Conservation (phyloP, 2,888 invertebrate species). For the Chesias legatella region DNA sequence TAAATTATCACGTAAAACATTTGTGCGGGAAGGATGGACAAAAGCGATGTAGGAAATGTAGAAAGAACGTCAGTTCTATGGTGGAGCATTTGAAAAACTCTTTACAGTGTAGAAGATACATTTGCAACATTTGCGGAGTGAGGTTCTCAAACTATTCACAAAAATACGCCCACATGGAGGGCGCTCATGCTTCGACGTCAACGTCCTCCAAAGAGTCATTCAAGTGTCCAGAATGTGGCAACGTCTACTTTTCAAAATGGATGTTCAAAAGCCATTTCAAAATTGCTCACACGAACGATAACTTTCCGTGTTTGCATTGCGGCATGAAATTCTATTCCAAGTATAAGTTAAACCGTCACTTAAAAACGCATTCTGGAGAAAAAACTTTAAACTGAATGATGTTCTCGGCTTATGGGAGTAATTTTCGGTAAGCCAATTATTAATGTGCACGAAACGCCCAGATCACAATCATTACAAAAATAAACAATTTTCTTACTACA, state of each 20-base stretch:
- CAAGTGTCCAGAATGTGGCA: slow-evolving; percentile 48
- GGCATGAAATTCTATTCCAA: slow-evolving; percentile 63
- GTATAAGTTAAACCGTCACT: slow-evolving; percentile 63
- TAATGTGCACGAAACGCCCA: too few species aligned
- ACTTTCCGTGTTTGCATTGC: slow-evolving; percentile 47
- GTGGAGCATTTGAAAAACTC: slow-evolving; percentile 44
- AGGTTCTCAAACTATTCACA: slow-evolving; percentile 42
- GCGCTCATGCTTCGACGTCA: slow-evolving; percentile 41
- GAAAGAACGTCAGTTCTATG: slow-evolving; percentile 36
- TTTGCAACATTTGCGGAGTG: slow-evolving; percentile 47
- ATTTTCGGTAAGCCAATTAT: too few species aligned
- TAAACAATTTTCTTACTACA: too few species aligned
- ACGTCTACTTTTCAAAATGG: slow-evolving; percentile 41
- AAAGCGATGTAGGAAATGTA: slow-evolving; percentile 42
- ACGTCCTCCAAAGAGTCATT: slow-evolving; percentile 37
- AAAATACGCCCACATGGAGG: slow-evolving; percentile 44
- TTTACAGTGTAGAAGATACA: slow-evolving; percentile 44
- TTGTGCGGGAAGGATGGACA: slow-evolving; percentile 34
- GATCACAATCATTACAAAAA: too few species aligned
- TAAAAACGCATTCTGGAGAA: slow-evolving; percentile 67
- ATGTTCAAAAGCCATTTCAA: slow-evolving; percentile 49
- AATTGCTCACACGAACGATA: slow-evolving; percentile 47
- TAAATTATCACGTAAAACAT: slow-evolving; percentile 40
- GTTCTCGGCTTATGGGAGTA: too few species aligned
- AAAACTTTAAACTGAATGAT: slow-evolving; percentile 41